A percentile compares a stretch with the other conserved stretches of the same genome.
phyloP scores from a whole-genome alignment of 2,797 vertebrate genomes.

The Euthynnus affinis region DNA sequence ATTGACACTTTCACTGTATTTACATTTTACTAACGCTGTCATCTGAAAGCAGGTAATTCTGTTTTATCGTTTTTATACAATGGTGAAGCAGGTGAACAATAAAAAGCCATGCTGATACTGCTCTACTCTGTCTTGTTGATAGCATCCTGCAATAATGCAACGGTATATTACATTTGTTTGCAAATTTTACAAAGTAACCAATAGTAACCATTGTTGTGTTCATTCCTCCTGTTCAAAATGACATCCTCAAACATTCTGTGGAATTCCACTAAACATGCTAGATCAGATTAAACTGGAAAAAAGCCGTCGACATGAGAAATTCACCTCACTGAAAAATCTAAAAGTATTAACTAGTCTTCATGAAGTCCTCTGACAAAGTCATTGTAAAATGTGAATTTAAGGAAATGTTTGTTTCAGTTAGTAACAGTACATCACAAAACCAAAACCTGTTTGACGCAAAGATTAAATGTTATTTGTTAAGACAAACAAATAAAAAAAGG shows the following conservation, averaged over 20 bases:
- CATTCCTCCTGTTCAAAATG: not conserved
- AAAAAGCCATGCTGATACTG: not conserved
- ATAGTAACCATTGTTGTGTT: not conserved
- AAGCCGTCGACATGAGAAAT: not conserved
- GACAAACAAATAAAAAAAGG: not conserved
- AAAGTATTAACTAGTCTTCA: not conserved
- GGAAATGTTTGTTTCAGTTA: not conserved
- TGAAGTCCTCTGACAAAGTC: not conserved
- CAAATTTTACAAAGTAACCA: not conserved
- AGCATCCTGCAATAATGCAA: not conserved
- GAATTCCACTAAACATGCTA: not conserved
- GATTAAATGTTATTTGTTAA: not conserved
- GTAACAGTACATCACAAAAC: not conserved
- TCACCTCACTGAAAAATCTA: not conserved
- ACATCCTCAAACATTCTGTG: not conserved
- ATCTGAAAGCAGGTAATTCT: not conserved
- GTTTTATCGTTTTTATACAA: not conserved
- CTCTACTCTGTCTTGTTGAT: not conserved
- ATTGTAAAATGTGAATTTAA: not conserved
- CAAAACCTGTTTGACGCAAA: not conserved
- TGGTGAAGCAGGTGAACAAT: not conserved
- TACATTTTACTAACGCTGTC: not conserved
- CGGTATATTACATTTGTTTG: not conserved
- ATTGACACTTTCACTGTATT: conserved; percentile 1
- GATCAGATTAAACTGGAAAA: not conserved